phyloP scores from a whole-genome alignment of 2,888 invertebrate species.

The Sisyra terminalis region DNA sequence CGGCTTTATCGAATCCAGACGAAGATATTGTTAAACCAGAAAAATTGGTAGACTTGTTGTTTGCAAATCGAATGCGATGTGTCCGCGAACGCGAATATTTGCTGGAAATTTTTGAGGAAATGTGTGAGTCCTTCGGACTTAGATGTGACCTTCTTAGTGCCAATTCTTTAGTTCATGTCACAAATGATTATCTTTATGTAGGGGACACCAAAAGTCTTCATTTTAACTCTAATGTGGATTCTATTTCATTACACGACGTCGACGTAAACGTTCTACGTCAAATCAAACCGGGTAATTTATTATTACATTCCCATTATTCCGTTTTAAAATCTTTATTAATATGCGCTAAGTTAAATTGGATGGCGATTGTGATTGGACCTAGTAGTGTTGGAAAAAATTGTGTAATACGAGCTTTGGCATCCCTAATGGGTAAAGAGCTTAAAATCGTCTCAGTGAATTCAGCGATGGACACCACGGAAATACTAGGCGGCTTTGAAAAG shows the following conservation, averaged over 20 bases:
- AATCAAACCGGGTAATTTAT: slow-evolving; percentile 24
- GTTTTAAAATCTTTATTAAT: slow-evolving; percentile 64
- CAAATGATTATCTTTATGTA: slow-evolving; percentile 37
- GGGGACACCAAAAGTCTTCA: slow-evolving; percentile 42
- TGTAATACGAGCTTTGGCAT: slow-evolving; percentile 57
- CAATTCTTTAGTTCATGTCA: slow-evolving; percentile 40
- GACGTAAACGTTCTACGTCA: slow-evolving; percentile 20
- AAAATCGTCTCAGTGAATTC: slow-evolving; percentile 70
- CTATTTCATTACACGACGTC: slow-evolving; percentile 27
- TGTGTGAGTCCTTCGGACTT: slow-evolving; percentile 20
- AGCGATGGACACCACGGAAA: slow-evolving; percentile 87
- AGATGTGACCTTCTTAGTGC: slow-evolving; percentile 21
- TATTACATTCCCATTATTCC: slow-evolving; percentile 41
- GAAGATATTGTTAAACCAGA: slow-evolving; percentile 27
- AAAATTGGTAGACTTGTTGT: slow-evolving; percentile 60
- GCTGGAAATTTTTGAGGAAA: slow-evolving; percentile 26
- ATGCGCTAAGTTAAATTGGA: slow-evolving; percentile 84
- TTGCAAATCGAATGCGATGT: slow-evolving; percentile 74
- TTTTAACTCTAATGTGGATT: slow-evolving; percentile 26
- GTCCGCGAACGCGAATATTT: slow-evolving; percentile 59
- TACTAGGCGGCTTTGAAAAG: slow-evolving; percentile 97
- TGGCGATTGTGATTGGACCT: slow-evolving; percentile 72
- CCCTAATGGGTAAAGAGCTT: slow-evolving; percentile 55
- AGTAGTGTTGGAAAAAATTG: slow-evolving; percentile 68
- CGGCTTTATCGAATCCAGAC: background rate